Evolutionary conservation across 2,797 vertebrate species (phyloP), one percentile per base, ranked within the genome.

Genomic region (Garrulus glandarius): DNA sequence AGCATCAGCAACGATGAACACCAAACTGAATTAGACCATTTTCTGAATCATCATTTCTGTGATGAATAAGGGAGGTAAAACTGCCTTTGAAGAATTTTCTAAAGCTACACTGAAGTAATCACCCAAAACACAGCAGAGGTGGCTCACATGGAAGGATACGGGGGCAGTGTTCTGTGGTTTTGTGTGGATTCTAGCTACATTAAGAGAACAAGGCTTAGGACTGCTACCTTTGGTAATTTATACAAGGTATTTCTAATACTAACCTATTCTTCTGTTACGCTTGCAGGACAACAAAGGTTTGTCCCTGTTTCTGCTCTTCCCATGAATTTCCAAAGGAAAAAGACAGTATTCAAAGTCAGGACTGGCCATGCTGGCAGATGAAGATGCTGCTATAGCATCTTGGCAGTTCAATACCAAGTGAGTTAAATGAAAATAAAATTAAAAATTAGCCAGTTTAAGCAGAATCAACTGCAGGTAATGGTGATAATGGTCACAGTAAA

Each of bases 21-120:
- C 20, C 1, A 4, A 67, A 69, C 34, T 0, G 0, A 71, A 77
- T 1, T 1, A 74, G 63, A 63, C 9, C 2, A 1, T 37, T 43
- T 70, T 78, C 65, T 87, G 53, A 60, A 75, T 65, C 11, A 1
- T 59, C n/a, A 26, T 79, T 84, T 84, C 70, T 72, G 37, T n/a
- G 29, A 90, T 44, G 69, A 93, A 32, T 49, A 79, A 39, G 10
- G 27, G 56, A 89, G 21, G 72, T 26, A 72, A 89, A 91, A 74
- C 13, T 64, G 39, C 46, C 44, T 75, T 67, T 44, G 68, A 89
- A 94, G 15, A 80, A 53, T 72, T 59, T 85, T 61, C 56, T 46
- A 76, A 79, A 60, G 34, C 60, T 69, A 41, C 43, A 27, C 49
- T 69, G 39, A 78, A 87, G 46, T 30, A 74, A 63, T 44, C n/a